Evolutionary conservation across 2,797 vertebrate species (phyloP).

Genomic region (Eulemur rubriventer): DNA sequence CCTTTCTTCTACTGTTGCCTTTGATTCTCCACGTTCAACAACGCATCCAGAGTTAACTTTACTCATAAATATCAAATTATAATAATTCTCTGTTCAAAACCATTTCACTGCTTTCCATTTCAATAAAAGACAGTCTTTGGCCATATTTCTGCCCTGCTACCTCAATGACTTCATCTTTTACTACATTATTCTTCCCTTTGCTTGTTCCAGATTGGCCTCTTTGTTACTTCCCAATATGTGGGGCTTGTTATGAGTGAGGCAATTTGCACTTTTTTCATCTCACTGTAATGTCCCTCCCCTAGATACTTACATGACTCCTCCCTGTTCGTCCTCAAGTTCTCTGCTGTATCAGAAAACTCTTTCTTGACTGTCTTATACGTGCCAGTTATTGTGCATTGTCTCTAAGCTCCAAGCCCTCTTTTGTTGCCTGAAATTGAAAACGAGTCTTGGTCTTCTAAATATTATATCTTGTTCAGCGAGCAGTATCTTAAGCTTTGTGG

Average conservation of each 20-base stretch:
- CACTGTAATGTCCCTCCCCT: background rate
- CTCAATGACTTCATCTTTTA: background rate
- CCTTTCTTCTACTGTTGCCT: background rate
- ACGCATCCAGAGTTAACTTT: background rate
- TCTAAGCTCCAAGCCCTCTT: background rate
- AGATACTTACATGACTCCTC: background rate
- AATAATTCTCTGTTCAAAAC: background rate
- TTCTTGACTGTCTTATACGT: background rate
- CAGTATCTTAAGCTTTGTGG: background rate
- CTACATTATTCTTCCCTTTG: too few relatives aligned
- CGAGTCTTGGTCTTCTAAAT: background rate
- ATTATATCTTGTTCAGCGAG: background rate
- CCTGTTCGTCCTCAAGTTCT: background rate
- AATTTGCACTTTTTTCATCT: background rate
- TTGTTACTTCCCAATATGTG: background rate
- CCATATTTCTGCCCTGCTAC: background rate
- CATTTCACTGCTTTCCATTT: background rate
- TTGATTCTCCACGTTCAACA: background rate
- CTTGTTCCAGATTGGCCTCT: background rate
- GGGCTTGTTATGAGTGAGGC: fast-evolving
- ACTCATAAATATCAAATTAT: background rate
- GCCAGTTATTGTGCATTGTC: background rate
- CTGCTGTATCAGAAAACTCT: background rate
- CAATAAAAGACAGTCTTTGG: background rate
- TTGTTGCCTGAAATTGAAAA: background rate